Base-by-base conservation (phyloP, 2,888 invertebrate genomes). In the Cephonodes hylas region DNA sequence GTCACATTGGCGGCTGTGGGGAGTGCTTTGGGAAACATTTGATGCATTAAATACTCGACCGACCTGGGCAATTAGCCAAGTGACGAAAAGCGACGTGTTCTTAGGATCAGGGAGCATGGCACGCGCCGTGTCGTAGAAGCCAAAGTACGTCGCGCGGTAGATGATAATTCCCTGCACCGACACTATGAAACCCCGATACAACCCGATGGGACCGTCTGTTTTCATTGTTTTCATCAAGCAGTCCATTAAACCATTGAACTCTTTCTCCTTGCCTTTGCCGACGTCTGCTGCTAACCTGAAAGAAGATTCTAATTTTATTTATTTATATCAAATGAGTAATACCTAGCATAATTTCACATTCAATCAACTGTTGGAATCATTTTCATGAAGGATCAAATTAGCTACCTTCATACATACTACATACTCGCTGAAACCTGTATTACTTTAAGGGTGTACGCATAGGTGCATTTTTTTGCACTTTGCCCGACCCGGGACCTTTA, bases 91-190 rank as follows among this genome's bases (percentile, higher is more conserved):
- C 60, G 97, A 96, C 60, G 97, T 97, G 82, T 96, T 96, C 93
- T 97, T 96, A 42, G 97, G 96, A 82, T 98, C 96, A 13, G 97
- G 97, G 77, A 98, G 91, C 94, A 97, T 95, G 71, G 96, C 96
- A 85, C 97, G 96, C 73, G 97, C 97, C 60, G 98, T 98, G 86
- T 98, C 98, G 87, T 96, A 98, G 93, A 97, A 96, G 64, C 98
- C 98, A 86, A 98, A 98, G 94, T 98, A 98, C 58, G 97, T 96
- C 34, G 98, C 98, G 81, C 98, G 96, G 93, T 98, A 99, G 84
- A 98, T 98, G 82, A 98, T 96, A 86, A 98, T 98, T 81, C 98
- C 98, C 93, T 98, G 98, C 64, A 98, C 98, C 34, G 98, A 98
- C 66, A 98, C 98, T 71, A 96, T 93, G 90, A 98, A 98, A 60